Evolutionary conservation across 2,888 invertebrate genomes (phyloP).

Genomic region (Rhagonycha lutea): DNA sequence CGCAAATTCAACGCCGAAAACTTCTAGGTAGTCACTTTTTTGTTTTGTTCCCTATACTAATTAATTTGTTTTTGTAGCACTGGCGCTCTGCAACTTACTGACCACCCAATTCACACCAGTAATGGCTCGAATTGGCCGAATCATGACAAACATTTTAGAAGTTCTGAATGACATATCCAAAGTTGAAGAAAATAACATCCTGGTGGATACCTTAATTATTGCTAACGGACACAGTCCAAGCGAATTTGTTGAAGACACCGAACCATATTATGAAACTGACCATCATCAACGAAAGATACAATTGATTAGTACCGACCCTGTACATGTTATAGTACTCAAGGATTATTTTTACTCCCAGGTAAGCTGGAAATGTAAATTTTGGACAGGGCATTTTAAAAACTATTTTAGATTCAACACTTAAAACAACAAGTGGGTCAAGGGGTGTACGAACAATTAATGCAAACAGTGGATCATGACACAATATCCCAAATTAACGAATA

Average conservation of each 20-base stretch:
- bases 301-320: constrained; percentile 75
- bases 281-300: constrained; percentile 75
- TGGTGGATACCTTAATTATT: constrained; percentile 49
- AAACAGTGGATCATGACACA: constrained; percentile 73
- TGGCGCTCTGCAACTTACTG: constrained; percentile 70
- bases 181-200: constrained; percentile 65
- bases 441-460: constrained; percentile 75
- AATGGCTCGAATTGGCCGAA: constrained; percentile 71
- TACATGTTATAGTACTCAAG: constrained; percentile 76
- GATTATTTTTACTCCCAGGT: constrained; percentile 75
- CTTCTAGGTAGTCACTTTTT: constrained; percentile 63
- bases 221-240: constrained; percentile 50
- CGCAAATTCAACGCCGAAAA: constrained; percentile 81
- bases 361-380: constrained; percentile 32
- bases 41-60: background rate
- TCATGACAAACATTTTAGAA: constrained; percentile 75
- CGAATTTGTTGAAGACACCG: constrained; percentile 64
- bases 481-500: constrained; percentile 72
- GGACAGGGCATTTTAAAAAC: background rate
- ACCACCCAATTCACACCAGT: constrained; percentile 72
- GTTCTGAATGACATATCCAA: constrained; percentile 80
- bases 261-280: constrained; percentile 65
- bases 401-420: constrained; percentile 67
- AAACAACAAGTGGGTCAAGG: constrained; percentile 76
- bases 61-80: constrained; percentile 40